Evolutionary conservation across 2,888 invertebrate species (phyloP), one percentile per base, ranked within the genome.

Genomic region (Helleia helle): DNA sequence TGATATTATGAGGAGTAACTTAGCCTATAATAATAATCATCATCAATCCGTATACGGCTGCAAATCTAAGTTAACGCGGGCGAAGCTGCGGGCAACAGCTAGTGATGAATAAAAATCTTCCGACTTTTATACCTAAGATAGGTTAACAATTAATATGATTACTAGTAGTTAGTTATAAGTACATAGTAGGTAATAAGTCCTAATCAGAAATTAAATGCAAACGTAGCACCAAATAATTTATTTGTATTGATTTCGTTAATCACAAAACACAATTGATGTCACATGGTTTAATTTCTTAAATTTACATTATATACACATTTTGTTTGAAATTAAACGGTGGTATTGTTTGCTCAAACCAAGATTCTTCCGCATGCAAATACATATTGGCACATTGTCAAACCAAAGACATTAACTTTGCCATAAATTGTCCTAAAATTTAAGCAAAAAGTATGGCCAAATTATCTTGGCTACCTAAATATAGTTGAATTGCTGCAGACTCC

Each of bases 171-270:
- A n/a, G n/a, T n/a, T n/a, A n/a, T n/a, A n/a, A n/a, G n/a, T n/a
- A n/a, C n/a, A n/a, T n/a, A n/a, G n/a, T n/a, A n/a, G n/a, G n/a
- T n/a, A n/a, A n/a, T n/a, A n/a, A n/a, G n/a, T n/a, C n/a, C 1
- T 27, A 36, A 30, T 5, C 7, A 26, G 25, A 34, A 57, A 61
- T 56, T 54, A 62, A 65, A 64, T 50, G 45, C 13, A 52, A 65
- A 69, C 59, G 65, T 76, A 80, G 77, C 80, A 80, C 80, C 79
- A 70, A 79, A 73, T 71, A 72, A 74, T 76, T 76, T 76, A 76
- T 71, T 70, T 58, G 50, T 58, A 56, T 51, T 49, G 49, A 55
- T 54, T 52, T 42, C 41, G 52, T 46, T 50, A 48, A 48, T 54
- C 48, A 49, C 38, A 43, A n/a, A n/a, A 31, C 41, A 48, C 40